Percentiles rank a stretch among this genome's conserved stretches.
phyloP scores from a whole-genome alignment of 2,797 vertebrate species.

The Philypnodon macrostomus region DNA sequence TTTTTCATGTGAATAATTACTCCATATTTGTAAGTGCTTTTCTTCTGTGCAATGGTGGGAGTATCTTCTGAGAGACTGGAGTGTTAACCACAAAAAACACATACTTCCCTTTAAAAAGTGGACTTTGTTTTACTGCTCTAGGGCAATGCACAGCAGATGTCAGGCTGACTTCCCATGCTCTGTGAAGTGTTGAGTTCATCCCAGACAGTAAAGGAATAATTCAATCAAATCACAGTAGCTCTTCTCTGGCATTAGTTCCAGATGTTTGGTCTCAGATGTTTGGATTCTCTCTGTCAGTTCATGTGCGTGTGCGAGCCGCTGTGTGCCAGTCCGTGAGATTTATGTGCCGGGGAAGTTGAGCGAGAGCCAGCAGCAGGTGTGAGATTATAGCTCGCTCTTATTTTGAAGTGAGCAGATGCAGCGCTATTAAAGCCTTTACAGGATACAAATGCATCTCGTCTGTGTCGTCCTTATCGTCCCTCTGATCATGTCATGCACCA shows the following conservation, averaged over 20 bases:
- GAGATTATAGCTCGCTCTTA: constrained; percentile 62
- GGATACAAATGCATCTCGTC: constrained; percentile 50
- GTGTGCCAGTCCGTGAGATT: constrained; percentile 46
- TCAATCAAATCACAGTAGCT: constrained; percentile 48
- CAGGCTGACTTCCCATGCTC: constrained; percentile 11
- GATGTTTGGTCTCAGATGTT: constrained; percentile 62
- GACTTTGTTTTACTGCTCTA: constrained; percentile 7
- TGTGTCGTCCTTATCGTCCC: constrained; percentile 34
- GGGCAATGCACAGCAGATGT: constrained; percentile 45
- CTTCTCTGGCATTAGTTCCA: constrained; percentile 60
- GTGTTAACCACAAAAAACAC: background rate
- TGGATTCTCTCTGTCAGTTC: constrained; percentile 43
- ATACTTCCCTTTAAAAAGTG: background rate
- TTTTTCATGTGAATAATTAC: too few species aligned
- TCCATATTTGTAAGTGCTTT: too few species aligned
- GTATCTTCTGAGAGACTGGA: too few species aligned
- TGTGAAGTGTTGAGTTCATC: constrained; percentile 33
- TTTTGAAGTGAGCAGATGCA: constrained; percentile 67
- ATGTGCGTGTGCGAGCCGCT: too few species aligned
- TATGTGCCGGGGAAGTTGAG: constrained; percentile 56
- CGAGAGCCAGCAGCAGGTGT: constrained; percentile 69
- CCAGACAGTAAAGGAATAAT: constrained; percentile 36
- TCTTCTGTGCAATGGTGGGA: too few species aligned
- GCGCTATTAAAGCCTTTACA: constrained; percentile 42
- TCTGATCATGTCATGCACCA: constrained; percentile 20